phyloP scores from a whole-genome alignment of 2,888 invertebrate species.

The Thymelicus sylvestris region DNA sequence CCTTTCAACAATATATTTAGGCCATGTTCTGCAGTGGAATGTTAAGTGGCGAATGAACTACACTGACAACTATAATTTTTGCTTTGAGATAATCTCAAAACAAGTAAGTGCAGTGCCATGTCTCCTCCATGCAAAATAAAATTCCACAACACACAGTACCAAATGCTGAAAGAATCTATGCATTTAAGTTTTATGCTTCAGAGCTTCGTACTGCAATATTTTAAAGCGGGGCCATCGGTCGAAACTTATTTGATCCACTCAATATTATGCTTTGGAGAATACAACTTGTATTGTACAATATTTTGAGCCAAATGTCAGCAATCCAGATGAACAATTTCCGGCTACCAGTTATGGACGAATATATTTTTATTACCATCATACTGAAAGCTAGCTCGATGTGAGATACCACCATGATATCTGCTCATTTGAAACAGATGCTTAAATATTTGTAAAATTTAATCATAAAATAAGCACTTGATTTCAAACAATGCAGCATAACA shows the following conservation, averaged over 20 bases:
- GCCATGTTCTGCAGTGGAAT: background rate
- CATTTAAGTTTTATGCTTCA: background rate
- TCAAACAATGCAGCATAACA: background rate
- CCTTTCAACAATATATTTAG: background rate
- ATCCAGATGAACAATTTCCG: too few species aligned
- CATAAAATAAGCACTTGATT: constrained; percentile 13
- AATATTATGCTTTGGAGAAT: too few species aligned
- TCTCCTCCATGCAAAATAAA: background rate
- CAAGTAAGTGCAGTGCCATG: background rate
- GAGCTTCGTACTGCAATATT: background rate
- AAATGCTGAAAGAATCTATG: background rate
- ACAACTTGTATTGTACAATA: too few species aligned
- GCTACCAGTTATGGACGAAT: too few species aligned
- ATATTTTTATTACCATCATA: too few species aligned
- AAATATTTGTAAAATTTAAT: background rate
- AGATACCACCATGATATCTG: constrained; percentile 2
- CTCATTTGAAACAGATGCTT: background rate
- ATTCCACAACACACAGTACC: background rate
- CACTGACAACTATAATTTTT: background rate
- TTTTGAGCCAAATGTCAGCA: too few species aligned
- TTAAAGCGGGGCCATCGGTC: too few species aligned
- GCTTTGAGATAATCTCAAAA: background rate
- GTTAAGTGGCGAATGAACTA: background rate
- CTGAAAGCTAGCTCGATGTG: background rate
- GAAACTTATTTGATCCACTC: too few species aligned